Conservation (phyloP, 2,113 vertebrate species). For the Pipra filicauda region DNA sequence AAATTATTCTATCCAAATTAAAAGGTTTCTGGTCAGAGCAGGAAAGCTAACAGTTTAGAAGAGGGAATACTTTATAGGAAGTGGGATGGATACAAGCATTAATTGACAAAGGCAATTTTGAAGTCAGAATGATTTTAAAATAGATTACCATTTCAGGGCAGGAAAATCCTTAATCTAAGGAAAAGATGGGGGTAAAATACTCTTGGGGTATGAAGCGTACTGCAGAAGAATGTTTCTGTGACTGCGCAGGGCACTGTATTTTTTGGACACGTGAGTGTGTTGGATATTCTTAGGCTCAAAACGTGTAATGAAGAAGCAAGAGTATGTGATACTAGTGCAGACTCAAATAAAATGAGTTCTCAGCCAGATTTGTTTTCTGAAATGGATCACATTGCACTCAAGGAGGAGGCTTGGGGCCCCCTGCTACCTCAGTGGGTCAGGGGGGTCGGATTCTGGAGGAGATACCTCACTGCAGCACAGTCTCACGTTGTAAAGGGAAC, state of each 20-base stretch:
- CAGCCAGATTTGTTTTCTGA: neutral
- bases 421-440: neutral
- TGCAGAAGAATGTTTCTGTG: neutral
- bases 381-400: neutral
- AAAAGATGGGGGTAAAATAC: neutral
- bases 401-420: neutral
- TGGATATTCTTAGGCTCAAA: neutral
- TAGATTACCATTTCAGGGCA: neutral
- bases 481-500: neutral
- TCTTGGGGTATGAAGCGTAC: neutral
- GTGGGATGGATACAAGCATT: neutral
- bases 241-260: neutral
- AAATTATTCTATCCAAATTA: neutral
- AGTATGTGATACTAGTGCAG: neutral
- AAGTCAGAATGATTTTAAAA: neutral
- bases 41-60: neutral
- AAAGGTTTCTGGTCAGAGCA: neutral
- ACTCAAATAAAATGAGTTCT: neutral
- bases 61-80: neutral
- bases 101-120: neutral
- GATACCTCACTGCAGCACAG: neutral
- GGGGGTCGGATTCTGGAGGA: rapidly evolving
- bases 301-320: neutral
- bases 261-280: neutral
- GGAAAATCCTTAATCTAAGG: neutral